A percentile compares a stretch with the other conserved stretches of the same genome.
phyloP scores from a whole-genome alignment of 1,140 invertebrate genomes.

The Kradibia gibbosae region DNA sequence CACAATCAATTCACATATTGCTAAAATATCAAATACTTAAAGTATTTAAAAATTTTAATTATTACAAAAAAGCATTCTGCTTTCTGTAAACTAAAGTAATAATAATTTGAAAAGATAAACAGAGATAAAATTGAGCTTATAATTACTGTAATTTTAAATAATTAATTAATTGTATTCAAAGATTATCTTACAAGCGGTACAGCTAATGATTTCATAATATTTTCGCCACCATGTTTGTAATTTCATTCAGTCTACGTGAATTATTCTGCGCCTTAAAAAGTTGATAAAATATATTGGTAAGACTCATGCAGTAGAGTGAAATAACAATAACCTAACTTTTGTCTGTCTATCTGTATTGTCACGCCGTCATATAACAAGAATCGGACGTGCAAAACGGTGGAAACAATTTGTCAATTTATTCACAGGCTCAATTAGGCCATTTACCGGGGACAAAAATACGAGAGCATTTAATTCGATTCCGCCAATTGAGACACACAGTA shows the following conservation, averaged over 20 bases:
- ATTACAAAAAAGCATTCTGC: too few relatives aligned
- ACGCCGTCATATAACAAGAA: slow-evolving; percentile 55
- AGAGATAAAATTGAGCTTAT: too few relatives aligned
- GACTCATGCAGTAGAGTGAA: background rate
- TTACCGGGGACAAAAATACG: slow-evolving; percentile 64
- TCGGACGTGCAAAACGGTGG: slow-evolving; percentile 62
- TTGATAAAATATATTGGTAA: background rate
- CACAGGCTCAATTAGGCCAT: slow-evolving; percentile 63
- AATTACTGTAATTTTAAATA: too few relatives aligned
- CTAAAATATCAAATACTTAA: too few relatives aligned
- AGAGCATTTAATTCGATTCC: slow-evolving; percentile 67
- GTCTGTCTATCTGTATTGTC: slow-evolving; percentile 50
- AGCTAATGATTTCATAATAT: background rate
- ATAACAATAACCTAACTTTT: background rate
- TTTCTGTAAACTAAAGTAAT: too few relatives aligned
- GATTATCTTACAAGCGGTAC: background rate
- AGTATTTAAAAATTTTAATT: too few relatives aligned
- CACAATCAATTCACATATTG: too few relatives aligned
- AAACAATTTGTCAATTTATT: slow-evolving; percentile 69
- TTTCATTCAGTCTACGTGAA: background rate
- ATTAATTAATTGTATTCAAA: too few relatives aligned
- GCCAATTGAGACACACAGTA: slow-evolving; percentile 58
- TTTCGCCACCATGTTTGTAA: background rate
- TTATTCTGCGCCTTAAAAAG: background rate
- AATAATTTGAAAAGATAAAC: too few relatives aligned